Percentiles rank a stretch among this genome's conserved stretches.
phyloP scores from a whole-genome alignment of 2,113 vertebrate genomes.

The Stomatorhinus ivindoensis region DNA sequence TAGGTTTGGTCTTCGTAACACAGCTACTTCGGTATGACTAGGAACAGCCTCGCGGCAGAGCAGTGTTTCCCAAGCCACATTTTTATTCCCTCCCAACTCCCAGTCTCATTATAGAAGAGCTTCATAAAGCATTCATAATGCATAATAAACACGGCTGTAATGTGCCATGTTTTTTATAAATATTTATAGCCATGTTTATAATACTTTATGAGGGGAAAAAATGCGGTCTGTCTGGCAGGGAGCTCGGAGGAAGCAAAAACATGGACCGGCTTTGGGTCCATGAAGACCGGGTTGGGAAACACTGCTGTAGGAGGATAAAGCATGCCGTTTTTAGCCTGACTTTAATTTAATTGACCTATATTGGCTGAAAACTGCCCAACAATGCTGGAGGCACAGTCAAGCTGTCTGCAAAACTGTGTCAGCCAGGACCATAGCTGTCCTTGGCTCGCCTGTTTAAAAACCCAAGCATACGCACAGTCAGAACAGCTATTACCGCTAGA shows the following conservation, averaged over 20 bases:
- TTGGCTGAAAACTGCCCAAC: not conserved
- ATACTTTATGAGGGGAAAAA: not conserved
- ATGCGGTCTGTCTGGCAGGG: not conserved
- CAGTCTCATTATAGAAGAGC: not conserved
- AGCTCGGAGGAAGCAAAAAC: not conserved
- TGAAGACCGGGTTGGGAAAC: not conserved
- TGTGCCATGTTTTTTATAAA: not conserved
- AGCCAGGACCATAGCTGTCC: not conserved
- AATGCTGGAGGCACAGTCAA: not conserved
- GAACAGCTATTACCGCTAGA: not conserved
- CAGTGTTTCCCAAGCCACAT: not conserved
- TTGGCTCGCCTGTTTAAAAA: not conserved
- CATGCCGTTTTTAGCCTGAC: not conserved
- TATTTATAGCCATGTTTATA: not conserved
- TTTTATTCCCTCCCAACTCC: not conserved
- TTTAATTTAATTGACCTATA: slow-evolving; percentile 16
- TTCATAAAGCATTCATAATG: not conserved
- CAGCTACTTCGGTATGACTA: no score
- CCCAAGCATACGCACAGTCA: not conserved
- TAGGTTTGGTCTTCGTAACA: not conserved
- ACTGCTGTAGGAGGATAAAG: not conserved
- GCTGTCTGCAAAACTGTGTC: slow-evolving; percentile 4
- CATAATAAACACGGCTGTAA: not conserved
- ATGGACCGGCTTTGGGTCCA: not conserved
- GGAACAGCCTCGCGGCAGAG: not conserved